Conservation (phyloP, 2,888 invertebrate genomes). For the Athalia cordata region DNA sequence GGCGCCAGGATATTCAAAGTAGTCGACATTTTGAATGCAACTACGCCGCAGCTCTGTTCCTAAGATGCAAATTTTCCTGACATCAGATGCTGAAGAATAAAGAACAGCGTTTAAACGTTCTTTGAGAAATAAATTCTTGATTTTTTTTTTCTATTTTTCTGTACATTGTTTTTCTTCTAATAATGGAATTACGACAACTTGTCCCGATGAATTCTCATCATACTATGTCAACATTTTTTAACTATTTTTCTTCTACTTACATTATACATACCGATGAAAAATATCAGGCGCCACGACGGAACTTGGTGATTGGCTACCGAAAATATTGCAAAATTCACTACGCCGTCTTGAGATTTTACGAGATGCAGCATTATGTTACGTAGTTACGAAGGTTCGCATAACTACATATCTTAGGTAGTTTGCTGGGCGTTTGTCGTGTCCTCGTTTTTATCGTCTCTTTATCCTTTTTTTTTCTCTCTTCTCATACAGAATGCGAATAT, state of each 20-base stretch:
- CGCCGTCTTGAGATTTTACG: constrained; percentile 51
- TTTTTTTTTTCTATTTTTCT: constrained; percentile 11
- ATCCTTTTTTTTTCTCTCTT: background rate
- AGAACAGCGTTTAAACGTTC: constrained; percentile 14
- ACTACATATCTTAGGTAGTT: background rate
- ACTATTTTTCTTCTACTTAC: background rate
- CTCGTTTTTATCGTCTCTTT: background rate
- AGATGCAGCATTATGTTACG: constrained; percentile 49
- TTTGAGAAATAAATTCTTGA: background rate
- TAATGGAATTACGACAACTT: background rate
- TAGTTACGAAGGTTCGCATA: constrained; percentile 28
- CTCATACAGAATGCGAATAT: no score
- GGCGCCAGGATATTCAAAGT: constrained; percentile 38
- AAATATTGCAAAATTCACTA: constrained; percentile 55
- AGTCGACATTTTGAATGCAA: constrained; percentile 43
- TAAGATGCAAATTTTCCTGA: constrained; percentile 35
- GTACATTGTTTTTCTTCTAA: background rate
- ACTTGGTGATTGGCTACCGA: constrained; percentile 46
- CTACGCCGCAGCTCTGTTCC: constrained; percentile 22
- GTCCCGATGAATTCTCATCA: no score
- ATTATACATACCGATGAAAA: constrained; percentile 20
- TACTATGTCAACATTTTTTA: no score
- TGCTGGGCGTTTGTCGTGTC: background rate
- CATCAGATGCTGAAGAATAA: constrained; percentile 32
- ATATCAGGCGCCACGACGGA: background rate